A percentile compares a stretch with the other conserved stretches of the same genome.
Conservation (phyloP, 2,113 vertebrate genomes). For the Triplophysa rosa region DNA sequence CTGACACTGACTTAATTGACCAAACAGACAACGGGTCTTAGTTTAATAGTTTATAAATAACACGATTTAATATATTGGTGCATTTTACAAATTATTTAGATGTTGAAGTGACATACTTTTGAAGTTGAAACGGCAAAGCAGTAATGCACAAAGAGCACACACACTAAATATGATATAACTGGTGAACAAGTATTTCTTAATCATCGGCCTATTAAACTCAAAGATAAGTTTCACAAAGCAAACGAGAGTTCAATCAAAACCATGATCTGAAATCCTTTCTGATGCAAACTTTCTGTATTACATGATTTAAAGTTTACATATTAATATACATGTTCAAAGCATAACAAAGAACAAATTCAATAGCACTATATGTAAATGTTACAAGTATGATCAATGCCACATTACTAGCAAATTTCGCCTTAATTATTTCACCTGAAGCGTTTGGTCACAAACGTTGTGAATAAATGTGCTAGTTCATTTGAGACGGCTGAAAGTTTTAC, state of each 20-base stretch:
- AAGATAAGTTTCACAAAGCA: not conserved
- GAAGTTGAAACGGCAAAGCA: constrained; percentile 13
- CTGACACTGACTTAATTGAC: not conserved
- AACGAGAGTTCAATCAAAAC: not conserved
- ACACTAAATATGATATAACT: not conserved
- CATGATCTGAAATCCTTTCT: constrained; percentile 2
- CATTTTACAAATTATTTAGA: constrained; percentile 12
- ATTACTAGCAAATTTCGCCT: constrained; percentile 1
- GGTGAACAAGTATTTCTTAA: not conserved
- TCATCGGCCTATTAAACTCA: not conserved
- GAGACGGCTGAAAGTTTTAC: not conserved
- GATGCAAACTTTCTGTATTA: not conserved
- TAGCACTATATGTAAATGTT: not conserved
- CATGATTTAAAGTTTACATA: too few species aligned
- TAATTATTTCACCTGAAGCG: not conserved
- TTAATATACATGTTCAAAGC: not conserved
- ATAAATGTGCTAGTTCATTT: constrained; percentile 12
- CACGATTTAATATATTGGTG: not conserved
- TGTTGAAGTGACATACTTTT: constrained; percentile 11
- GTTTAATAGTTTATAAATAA: constrained; percentile 27
- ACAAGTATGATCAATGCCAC: not conserved
- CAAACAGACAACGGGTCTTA: not conserved
- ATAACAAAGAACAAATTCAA: not conserved
- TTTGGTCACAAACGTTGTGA: constrained; percentile 14
- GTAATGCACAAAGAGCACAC: not conserved